Conservation (phyloP, 2,888 invertebrate genomes). For the Apotomis betuletana region DNA sequence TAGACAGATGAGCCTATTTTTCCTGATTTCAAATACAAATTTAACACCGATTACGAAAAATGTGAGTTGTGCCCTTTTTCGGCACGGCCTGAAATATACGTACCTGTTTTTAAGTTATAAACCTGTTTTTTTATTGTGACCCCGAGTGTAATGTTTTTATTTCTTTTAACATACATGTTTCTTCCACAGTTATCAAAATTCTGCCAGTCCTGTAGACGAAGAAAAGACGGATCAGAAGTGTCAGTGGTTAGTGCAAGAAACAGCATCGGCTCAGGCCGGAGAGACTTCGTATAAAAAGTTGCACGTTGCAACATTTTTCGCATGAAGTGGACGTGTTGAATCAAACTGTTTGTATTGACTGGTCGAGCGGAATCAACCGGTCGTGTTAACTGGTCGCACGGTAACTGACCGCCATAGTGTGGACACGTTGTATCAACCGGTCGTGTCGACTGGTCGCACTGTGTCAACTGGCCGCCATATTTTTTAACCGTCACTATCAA, state of each 20-base stretch:
- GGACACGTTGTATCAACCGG: background rate
- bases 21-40: too few relatives aligned
- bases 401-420: background rate
- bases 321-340: background rate
- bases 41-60: too few relatives aligned
- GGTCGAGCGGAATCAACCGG: background rate
- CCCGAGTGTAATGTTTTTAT: background rate
- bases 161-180: conserved; percentile 33
- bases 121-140: background rate
- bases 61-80: too few relatives aligned
- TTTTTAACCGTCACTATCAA: too few relatives aligned
- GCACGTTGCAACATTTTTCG: background rate
- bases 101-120: too few relatives aligned
- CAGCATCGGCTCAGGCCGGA: conserved; percentile 68
- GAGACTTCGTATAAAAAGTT: conserved; percentile 72
- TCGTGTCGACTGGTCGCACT: background rate
- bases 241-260: conserved; percentile 78
- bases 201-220: conserved; percentile 68
- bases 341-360: background rate
- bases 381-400: background rate
- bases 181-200: conserved; percentile 67
- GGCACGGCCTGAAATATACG: too few relatives aligned
- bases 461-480: too few relatives aligned
- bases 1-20: too few relatives aligned
- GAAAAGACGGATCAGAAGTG: conserved; percentile 73